phyloP scores from a whole-genome alignment of 2,797 vertebrate genomes.

The Rallus crepitans region DNA sequence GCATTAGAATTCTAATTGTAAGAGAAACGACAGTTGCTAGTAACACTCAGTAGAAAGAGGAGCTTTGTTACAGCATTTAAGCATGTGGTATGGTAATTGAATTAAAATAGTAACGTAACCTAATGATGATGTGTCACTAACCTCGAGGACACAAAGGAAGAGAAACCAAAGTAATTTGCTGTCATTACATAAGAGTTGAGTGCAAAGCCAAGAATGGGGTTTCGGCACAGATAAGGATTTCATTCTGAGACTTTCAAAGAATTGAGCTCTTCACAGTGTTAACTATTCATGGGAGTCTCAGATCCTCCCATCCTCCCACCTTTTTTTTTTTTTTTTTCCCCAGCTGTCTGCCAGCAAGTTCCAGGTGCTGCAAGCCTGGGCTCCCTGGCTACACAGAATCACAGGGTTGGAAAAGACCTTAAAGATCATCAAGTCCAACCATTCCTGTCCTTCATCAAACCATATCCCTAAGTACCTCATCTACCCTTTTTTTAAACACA shows the following conservation, averaged over 20 bases:
- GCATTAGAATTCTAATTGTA: not conserved
- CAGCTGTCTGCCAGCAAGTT: not conserved
- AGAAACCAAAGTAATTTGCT: constrained; percentile 15
- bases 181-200: constrained; percentile 32
- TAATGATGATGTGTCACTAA: constrained; percentile 51
- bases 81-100: not conserved
- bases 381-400: not conserved
- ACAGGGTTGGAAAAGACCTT: too few relatives aligned
- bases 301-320: not conserved
- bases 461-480: too few relatives aligned
- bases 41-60: not conserved
- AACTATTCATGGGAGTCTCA: not conserved
- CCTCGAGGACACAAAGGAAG: constrained; percentile 23
- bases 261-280: not conserved
- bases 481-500: too few relatives aligned
- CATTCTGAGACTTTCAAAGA: not conserved
- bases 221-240: not conserved
- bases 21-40: not conserved
- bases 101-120: constrained; percentile 28
- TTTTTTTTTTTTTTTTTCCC: not conserved
- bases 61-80: not conserved
- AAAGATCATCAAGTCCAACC: too few relatives aligned
- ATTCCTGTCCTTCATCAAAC: too few relatives aligned
- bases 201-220: constrained; percentile 2
- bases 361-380: not conserved